phyloP scores from a whole-genome alignment of 2,113 vertebrate genomes.

The Argyrosomus japonicus region DNA sequence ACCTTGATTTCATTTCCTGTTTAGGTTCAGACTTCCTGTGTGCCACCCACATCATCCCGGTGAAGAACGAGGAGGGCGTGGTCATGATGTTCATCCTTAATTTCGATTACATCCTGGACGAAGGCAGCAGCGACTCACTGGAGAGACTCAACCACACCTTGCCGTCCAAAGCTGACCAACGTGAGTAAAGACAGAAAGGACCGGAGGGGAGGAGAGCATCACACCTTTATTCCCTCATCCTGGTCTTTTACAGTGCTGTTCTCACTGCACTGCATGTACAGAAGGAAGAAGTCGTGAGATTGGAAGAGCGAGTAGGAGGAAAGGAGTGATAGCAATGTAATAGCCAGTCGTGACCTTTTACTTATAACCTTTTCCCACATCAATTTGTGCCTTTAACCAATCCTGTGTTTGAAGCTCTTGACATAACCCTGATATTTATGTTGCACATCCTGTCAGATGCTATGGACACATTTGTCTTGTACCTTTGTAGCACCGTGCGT shows the following conservation, averaged over 20 bases:
- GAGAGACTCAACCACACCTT: conserved; percentile 91
- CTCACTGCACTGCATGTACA: background rate
- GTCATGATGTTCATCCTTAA: conserved; percentile 99
- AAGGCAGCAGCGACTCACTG: conserved; percentile 88
- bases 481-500: background rate
- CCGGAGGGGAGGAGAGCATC: no score
- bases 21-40: conserved; percentile 96
- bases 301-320: background rate
- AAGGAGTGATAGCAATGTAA: background rate
- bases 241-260: background rate
- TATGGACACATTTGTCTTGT: background rate
- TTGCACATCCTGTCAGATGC: background rate
- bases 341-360: conserved; percentile 38
- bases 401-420: background rate
- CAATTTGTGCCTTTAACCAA: background rate
- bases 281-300: background rate
- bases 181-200: conserved; percentile 85
- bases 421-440: background rate
- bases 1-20: conserved; percentile 45
- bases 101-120: conserved; percentile 93
- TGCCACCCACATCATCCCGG: conserved; percentile 96
- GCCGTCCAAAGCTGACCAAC: conserved; percentile 89
- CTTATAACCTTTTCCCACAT: conserved; percentile 24
- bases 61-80: conserved; percentile 98
- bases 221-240: background rate